Conservation (phyloP, 2,888 invertebrate species). For the Lapara coniferarum region DNA sequence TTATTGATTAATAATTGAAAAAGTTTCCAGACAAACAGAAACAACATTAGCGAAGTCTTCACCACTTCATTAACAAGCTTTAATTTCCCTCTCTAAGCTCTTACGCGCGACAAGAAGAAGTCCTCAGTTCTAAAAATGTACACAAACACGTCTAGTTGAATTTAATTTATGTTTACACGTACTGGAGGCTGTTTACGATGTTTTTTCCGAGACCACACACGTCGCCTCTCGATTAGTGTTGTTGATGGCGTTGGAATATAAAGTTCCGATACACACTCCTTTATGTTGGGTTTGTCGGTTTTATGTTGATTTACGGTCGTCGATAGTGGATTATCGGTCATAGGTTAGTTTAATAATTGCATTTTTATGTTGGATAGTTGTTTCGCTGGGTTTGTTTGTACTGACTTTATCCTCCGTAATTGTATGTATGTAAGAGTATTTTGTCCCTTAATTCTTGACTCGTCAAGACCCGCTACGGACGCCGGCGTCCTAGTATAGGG, state of each 20-base stretch:
- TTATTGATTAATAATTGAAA: too few species aligned
- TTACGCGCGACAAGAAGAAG: constrained; percentile 64
- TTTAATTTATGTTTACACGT: constrained; percentile 69
- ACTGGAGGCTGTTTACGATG: constrained; percentile 46
- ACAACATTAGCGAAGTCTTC: not conserved
- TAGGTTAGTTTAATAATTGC: not conserved
- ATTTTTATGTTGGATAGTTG: not conserved
- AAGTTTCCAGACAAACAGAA: too few species aligned
- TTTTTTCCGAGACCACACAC: constrained; percentile 62
- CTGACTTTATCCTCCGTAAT: too few species aligned
- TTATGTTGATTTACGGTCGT: not conserved
- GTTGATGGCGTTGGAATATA: constrained; percentile 4
- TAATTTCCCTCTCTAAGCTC: constrained; percentile 23
- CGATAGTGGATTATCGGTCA: not conserved
- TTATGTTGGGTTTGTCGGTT: not conserved
- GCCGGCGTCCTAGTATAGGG: too few species aligned
- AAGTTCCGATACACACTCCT: not conserved
- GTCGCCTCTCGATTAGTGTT: constrained; percentile 51
- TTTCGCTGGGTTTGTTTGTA: not conserved
- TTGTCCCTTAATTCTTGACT: too few species aligned
- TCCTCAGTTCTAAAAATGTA: constrained; percentile 53
- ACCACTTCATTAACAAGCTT: too few species aligned
- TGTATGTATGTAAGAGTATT: too few species aligned
- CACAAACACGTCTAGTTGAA: constrained; percentile 51
- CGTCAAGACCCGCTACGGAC: too few species aligned